Base-by-base conservation (phyloP, 2,797 vertebrate genomes). In the Sebastes alutus region DNA sequence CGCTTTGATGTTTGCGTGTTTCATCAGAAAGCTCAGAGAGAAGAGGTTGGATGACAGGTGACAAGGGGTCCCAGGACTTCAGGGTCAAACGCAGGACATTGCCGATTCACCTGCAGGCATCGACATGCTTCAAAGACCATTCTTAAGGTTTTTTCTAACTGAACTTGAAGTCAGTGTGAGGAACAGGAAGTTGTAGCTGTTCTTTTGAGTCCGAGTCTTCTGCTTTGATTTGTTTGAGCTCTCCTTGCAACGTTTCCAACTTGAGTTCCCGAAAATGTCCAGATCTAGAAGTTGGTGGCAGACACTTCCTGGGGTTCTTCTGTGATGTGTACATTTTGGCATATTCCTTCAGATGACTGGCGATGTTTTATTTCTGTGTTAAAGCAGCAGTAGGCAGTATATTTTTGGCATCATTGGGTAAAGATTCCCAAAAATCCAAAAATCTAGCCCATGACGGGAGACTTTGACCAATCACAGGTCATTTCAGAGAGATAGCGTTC, bases 1-100 rank as follows among this genome's bases (percentile, higher is more conserved):
- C 46, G 25, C 67, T 86, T 80, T 83, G 72, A 80, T 82, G 56
- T 74, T 29, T 58, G 38, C 54, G 38, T 29, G 49, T 25, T 67
- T 72, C 68, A 60, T 81, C n/a, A 75, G 70, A 67, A 23, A 27
- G 73, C 27, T 46, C 32, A 4, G 61, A 22, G 33, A 29, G 65
- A 35, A 49, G 22, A 65, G 64, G 30, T 14, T 14, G 18, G 35
- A 13, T 54, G 72, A 49, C 56, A 23, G 75, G 78, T 62, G 55
- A 8, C 42, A 42, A 2, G 22, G 35, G 55, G 75, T 80, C 72
- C 64, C 33, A 12, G 83, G 67, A 18, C 42, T 18, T 81, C 74
- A 78, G 77, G 42, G 32, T 58, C 4, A 64, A 74, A 76, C 32
- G 27, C 14, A 13, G 62, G 81, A 78, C 72, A 16, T 2, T 5